phyloP scores from a whole-genome alignment of 2,888 invertebrate genomes.

The Phortica okadai region DNA sequence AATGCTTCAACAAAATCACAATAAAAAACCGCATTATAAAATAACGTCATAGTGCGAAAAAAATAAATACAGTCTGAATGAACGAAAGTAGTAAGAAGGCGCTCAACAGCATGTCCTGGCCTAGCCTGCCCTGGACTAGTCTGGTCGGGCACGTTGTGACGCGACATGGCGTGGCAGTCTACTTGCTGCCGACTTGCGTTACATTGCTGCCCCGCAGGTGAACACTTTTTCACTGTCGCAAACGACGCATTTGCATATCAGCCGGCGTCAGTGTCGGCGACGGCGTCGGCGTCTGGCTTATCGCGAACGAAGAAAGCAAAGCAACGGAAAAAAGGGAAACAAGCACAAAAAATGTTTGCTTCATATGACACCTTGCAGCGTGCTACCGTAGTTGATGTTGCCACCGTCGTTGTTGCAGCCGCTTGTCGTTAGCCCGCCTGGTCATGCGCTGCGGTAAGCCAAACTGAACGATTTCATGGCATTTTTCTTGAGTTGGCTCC shows the following conservation, averaged over 20 bases:
- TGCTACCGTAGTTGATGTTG: not conserved
- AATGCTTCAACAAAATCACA: conserved; percentile 26
- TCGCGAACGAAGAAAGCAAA: conserved; percentile 1
- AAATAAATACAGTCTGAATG: not conserved
- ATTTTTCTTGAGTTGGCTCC: conserved; percentile 39
- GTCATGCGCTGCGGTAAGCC: conserved; percentile 44
- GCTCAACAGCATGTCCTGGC: not conserved
- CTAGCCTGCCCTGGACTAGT: not conserved
- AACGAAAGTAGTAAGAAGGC: conserved; percentile 7
- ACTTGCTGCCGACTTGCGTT: not conserved
- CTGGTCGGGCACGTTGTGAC: not conserved
- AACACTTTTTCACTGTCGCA: not conserved
- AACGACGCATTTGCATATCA: conserved; percentile 64
- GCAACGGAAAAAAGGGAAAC: not conserved
- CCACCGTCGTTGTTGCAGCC: conserved; percentile 1
- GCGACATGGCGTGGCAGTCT: not conserved
- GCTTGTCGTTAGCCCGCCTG: conserved; percentile 15
- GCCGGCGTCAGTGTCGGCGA: conserved; percentile 45
- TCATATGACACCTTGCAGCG: conserved; percentile 14
- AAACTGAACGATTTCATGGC: conserved; percentile 68
- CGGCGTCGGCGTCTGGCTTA: conserved; percentile 46
- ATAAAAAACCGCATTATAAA: conserved; percentile 9
- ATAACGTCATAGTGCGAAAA: not conserved
- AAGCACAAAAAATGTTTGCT: not conserved
- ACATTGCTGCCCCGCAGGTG: not conserved